Conservation (phyloP, 2,797 vertebrate genomes). For the Acridotheres tristis region DNA sequence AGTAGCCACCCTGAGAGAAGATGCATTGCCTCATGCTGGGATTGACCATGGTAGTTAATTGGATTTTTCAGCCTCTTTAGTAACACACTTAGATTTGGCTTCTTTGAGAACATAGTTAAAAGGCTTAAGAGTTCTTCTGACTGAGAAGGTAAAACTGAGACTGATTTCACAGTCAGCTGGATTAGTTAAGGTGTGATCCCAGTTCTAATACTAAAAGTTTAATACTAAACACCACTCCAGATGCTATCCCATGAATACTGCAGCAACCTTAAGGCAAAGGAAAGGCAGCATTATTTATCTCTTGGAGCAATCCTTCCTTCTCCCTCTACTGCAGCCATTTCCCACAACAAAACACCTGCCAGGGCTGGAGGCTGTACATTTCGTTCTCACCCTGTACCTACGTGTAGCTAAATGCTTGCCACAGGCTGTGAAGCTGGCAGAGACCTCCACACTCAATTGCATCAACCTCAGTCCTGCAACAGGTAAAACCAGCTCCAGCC, state of each 20-base stretch:
- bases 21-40: not conserved
- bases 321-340: not conserved
- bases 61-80: not conserved
- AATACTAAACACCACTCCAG: not conserved
- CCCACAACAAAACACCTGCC: not conserved
- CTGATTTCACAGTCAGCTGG: not conserved
- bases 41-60: not conserved
- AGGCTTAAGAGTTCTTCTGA: not conserved
- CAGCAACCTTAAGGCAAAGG: not conserved
- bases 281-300: not conserved
- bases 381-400: not conserved
- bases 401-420: accelerated
- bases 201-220: not conserved
- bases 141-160: not conserved
- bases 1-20: not conserved
- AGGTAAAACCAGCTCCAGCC: not conserved
- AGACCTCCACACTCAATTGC: not conserved
- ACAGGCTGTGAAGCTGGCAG: not conserved
- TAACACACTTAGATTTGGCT: not conserved
- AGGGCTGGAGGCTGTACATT: not conserved
- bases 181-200: not conserved
- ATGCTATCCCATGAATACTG: not conserved
- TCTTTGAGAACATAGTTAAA: not conserved
- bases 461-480: not conserved
- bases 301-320: not conserved